Conservation (phyloP, 2,113 vertebrate species). For the Chaetodon auriga region DNA sequence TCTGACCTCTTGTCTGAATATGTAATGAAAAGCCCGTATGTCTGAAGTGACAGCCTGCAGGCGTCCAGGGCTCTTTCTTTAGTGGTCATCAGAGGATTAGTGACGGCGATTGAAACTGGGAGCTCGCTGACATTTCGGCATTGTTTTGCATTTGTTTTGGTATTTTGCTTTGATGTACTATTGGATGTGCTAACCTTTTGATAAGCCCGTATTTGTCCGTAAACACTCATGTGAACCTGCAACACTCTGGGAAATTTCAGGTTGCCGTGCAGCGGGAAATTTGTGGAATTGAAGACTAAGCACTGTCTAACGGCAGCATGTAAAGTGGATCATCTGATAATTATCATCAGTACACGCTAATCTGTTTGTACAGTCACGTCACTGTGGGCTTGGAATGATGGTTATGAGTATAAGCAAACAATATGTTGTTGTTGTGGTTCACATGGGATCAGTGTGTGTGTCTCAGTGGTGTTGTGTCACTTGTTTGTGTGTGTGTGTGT, state of each 20-base stretch:
- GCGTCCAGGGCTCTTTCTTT: neutral
- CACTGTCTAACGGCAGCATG: neutral
- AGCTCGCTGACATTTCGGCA: conserved; percentile 19
- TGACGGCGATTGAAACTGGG: neutral
- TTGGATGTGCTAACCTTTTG: conserved; percentile 18
- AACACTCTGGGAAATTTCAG: conserved; percentile 21
- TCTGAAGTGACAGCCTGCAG: neutral
- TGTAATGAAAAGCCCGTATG: neutral
- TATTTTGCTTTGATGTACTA: conserved; percentile 9
- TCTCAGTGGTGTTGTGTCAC: conserved; percentile 30
- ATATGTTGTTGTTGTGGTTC: conserved; percentile 17
- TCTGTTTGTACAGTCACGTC: conserved; percentile 25
- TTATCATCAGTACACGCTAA: conserved; percentile 5
- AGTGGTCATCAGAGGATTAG: neutral
- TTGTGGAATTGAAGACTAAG: neutral
- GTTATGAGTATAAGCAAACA: conserved; percentile 8
- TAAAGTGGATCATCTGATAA: neutral
- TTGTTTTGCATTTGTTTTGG: conserved; percentile 14
- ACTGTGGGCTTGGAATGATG: neutral
- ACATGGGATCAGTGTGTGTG: conserved; percentile 12
- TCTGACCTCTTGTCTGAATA: neutral
- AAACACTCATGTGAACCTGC: conserved; percentile 39
- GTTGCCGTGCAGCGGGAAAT: neutral
- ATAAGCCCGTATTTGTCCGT: conserved; percentile 56
- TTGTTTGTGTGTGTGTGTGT: conserved; percentile 32